Percentiles rank a stretch among this genome's conserved stretches.
Evolutionary conservation across 1,140 invertebrate genomes (phyloP).

Genomic region (Calycopis cecrops): DNA sequence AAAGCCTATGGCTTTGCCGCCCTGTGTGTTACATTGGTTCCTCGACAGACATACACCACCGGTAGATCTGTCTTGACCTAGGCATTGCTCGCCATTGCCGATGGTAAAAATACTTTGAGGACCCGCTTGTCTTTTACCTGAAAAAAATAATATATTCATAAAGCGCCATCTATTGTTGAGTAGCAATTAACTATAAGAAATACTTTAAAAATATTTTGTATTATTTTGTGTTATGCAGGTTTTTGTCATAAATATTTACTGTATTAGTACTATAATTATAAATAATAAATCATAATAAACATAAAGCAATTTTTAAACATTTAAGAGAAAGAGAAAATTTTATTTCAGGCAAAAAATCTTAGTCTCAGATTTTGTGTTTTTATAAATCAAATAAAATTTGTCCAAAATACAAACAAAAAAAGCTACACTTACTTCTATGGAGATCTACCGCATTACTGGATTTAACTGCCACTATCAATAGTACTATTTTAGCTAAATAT

Average conservation of each 20-base stretch:
- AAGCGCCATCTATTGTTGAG: conserved; percentile 22
- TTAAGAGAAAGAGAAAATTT: no score
- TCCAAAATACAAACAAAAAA: not conserved
- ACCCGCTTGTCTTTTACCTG: conserved; percentile 43
- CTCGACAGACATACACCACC: conserved; percentile 60
- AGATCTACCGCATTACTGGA: conserved; percentile 21
- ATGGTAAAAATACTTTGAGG: conserved; percentile 59
- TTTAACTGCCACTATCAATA: conserved; percentile 27
- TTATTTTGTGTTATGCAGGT: no score
- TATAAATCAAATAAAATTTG: no score
- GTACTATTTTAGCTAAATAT: conserved; percentile 19
- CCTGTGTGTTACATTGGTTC: conserved; percentile 67
- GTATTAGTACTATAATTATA: no score
- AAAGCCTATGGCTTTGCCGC: conserved; percentile 65
- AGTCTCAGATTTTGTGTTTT: no score
- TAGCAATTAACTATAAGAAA: no score
- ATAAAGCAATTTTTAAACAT: no score
- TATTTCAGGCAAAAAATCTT: no score
- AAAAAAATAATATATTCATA: conserved; percentile 7
- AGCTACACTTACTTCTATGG: conserved; percentile 27
- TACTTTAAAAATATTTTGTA: no score
- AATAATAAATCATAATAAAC: no score
- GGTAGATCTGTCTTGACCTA: conserved; percentile 50
- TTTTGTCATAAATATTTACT: no score
- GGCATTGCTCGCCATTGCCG: conserved; percentile 60